Evolutionary conservation across 2,797 vertebrate species (phyloP), one percentile per base, ranked within the genome.

Genomic region (Myiotriccus ornatus): DNA sequence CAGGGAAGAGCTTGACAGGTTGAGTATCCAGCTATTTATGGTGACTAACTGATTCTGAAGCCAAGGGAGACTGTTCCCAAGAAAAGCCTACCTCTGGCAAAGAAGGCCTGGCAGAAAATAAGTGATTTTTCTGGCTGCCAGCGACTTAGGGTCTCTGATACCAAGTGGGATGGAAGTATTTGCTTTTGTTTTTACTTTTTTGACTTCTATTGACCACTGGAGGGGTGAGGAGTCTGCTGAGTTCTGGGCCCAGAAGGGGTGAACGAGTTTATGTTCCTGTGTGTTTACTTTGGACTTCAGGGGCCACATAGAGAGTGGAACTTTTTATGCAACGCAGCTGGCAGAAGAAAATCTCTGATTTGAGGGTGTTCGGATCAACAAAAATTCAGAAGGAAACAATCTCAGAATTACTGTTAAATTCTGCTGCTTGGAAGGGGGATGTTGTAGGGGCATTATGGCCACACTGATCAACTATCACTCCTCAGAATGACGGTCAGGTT

Each of bases 11-110:
- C 59, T 90, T 90, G 93, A 95, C 85, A 90, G 90, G 74, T 69
- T 90, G 90, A 96, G 84, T 86, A 93, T 76, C 88, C 91, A 93
- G 87, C 90, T 83, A 90, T 85, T 94, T 94, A 87, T 64, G 84
- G 79, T 59, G 30, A 79, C 88, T 89, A 74, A 74, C 84, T 28
- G 74, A 87, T 69, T 73, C 77, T 64, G 71, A 75, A 93, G 84
- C 84, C 94, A 96, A 89, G 49, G 35, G 62, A 2, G 62, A 75
- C 69, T 34, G 55, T 14, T 91, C 69, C 67, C 28, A 90, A 63
- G 73, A 57, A 75, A 87, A 95, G 8, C 7, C 23, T 69, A 41
- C 65, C 55, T 62, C 67, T 86, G 50, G 65, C 53, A 47, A 79
- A 83, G 76, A 55, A 68, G 39, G 7, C 32, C 85, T 94, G 87